These are phyloP conservation scores for Acholoe squamosa DNA, from an alignment of 2,888 invertebrate genomes.

Conservation along the genomic window DNA sequence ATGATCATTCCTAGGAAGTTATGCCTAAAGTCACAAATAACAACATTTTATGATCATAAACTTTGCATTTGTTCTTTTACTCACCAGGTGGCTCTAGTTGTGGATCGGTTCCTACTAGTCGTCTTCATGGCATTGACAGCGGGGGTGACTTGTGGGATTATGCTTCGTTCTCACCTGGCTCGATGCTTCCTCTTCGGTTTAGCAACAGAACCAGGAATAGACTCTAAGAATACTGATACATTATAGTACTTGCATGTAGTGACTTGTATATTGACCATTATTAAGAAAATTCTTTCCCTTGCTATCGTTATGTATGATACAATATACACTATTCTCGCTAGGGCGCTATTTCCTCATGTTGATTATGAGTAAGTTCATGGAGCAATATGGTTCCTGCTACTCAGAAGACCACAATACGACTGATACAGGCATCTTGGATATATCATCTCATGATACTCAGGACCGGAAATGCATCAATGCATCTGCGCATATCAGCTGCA, in stretches of 20 bases:
- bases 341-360: not conserved
- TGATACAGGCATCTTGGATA: not conserved
- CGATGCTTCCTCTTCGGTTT: constrained; percentile 67
- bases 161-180: constrained; percentile 83
- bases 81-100: constrained; percentile 88
- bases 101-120: constrained; percentile 86
- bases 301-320: not conserved
- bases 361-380: not conserved
- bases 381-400: not conserved
- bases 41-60: too few relatives aligned
- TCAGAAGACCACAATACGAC: not conserved
- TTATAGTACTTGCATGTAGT: constrained; percentile 23
- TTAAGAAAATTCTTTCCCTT: not conserved
- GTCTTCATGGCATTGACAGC: constrained; percentile 84
- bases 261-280: not conserved
- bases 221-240: not conserved
- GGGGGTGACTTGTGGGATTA: constrained; percentile 83
- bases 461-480: not conserved
- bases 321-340: not conserved
- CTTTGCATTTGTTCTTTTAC: not conserved
- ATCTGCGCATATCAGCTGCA: not conserved
- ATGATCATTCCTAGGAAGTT: too few relatives aligned
- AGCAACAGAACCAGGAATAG: constrained; percentile 49
- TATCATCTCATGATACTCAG: constrained; percentile 16
- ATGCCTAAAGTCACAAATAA: too few relatives aligned